phyloP scores from a whole-genome alignment of 2,888 invertebrate species.

The Asteroscopus sphinx region DNA sequence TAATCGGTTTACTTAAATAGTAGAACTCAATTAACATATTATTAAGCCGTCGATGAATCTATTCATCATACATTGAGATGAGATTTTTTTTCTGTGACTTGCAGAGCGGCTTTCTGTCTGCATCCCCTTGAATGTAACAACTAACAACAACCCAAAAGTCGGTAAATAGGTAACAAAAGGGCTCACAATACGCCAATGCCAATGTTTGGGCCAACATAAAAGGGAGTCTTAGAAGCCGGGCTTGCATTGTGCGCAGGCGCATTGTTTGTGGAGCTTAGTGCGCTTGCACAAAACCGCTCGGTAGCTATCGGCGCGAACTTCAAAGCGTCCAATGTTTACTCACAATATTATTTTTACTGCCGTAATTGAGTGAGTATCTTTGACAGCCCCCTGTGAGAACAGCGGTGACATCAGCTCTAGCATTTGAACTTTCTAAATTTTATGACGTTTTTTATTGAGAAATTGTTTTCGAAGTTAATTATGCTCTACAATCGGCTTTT shows the following conservation, averaged over 20 bases:
- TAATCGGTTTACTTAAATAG: constrained; percentile 45
- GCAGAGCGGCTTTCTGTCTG: constrained; percentile 69
- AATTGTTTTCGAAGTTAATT: constrained; percentile 46
- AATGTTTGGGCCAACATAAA: constrained; percentile 88
- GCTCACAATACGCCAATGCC: constrained; percentile 84
- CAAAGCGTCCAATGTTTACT: constrained; percentile 82
- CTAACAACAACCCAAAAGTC: constrained; percentile 87
- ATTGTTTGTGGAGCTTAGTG: constrained; percentile 72
- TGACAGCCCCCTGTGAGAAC: constrained; percentile 65
- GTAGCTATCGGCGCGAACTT: constrained; percentile 81
- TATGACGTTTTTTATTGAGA: constrained; percentile 48
- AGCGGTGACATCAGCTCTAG: constrained; percentile 66
- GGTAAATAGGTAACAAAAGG: constrained; percentile 87
- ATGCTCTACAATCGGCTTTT: constrained; percentile 46
- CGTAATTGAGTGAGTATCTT: constrained; percentile 81
- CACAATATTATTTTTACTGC: constrained; percentile 89
- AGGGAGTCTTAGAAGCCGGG: constrained; percentile 80
- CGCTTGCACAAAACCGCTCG: constrained; percentile 88
- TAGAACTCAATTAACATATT: constrained; percentile 67
- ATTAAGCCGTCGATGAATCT: constrained; percentile 71
- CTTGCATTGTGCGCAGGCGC: constrained; percentile 76
- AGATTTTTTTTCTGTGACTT: constrained; percentile 70
- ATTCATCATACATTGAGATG: constrained; percentile 67
- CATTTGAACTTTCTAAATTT: constrained; percentile 79
- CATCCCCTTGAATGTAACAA: constrained; percentile 77